Evolutionary conservation across 1,140 invertebrate genomes (phyloP).

Genomic region (Lucilia cuprina): DNA sequence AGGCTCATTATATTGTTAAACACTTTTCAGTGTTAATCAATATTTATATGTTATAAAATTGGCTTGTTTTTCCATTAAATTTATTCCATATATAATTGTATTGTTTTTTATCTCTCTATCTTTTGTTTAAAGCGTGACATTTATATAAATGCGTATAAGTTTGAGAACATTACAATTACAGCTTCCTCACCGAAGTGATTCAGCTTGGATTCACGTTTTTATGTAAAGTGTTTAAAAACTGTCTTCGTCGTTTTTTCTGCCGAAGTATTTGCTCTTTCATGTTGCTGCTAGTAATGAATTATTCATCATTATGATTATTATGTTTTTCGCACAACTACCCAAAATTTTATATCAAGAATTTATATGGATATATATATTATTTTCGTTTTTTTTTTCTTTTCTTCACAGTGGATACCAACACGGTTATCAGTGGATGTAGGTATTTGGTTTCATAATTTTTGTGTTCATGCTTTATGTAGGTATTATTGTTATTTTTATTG

Average conservation of each 20-base stretch:
- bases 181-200: neutral
- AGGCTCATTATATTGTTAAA: neutral
- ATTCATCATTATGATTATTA: neutral
- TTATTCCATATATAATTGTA: too few species aligned
- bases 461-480: neutral
- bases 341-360: neutral
- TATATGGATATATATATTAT: neutral
- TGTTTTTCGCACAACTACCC: neutral
- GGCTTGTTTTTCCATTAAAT: too few species aligned
- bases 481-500: too few species aligned
- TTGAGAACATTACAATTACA: too few species aligned
- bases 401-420: constrained; percentile 39
- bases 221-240: too few species aligned
- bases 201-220: too few species aligned
- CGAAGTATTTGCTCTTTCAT: neutral
- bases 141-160: too few species aligned
- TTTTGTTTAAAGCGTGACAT: too few species aligned
- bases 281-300: constrained; percentile 9
- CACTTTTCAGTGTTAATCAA: neutral
- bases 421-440: constrained; percentile 41
- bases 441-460: constrained; percentile 18
- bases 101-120: too few species aligned
- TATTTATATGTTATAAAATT: too few species aligned
- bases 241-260: too few species aligned
- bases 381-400: constrained; percentile 20